These are phyloP conservation scores for Drosophila rubida DNA, from an alignment of 2,888 invertebrate genomes.

Conservation along the genomic window DNA sequence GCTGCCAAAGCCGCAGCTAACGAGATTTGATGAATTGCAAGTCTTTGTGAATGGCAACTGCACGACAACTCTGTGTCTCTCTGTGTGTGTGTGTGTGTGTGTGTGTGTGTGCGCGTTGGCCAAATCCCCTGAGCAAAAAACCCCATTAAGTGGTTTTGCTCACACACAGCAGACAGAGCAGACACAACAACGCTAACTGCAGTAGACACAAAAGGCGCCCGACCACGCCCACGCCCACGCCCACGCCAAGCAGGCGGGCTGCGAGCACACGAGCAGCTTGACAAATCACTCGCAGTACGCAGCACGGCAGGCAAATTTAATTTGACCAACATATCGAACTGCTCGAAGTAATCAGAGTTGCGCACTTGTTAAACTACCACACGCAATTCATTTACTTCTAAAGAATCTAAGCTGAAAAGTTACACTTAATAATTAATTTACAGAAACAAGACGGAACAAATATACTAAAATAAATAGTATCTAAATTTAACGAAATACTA, in stretches of 20 bases:
- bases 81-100: no score
- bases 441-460: no score
- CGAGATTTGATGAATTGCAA: conserved; percentile 79
- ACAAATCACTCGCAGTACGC: conserved; percentile 76
- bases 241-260: conserved; percentile 2
- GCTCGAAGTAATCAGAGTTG: no score
- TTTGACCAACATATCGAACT: no score
- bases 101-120: conserved; percentile 62
- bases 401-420: no score
- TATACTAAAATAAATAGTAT: no score
- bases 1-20: conserved; percentile 72
- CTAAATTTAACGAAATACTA: no score
- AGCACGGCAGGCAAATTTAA: no score
- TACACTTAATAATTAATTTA: no score
- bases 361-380: no score
- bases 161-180: conserved; percentile 52
- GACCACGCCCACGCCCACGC: conserved; percentile 15
- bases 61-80: conserved; percentile 73
- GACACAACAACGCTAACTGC: conserved; percentile 67
- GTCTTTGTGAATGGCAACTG: conserved; percentile 74
- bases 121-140: conserved; percentile 42
- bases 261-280: conserved; percentile 70
- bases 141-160: conserved; percentile 73
- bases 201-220: conserved; percentile 71
- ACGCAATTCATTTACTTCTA: no score